A percentile compares a stretch with the other conserved stretches of the same genome.
phyloP scores from a whole-genome alignment of 2,113 vertebrate species.

The Festucalex cinctus region DNA sequence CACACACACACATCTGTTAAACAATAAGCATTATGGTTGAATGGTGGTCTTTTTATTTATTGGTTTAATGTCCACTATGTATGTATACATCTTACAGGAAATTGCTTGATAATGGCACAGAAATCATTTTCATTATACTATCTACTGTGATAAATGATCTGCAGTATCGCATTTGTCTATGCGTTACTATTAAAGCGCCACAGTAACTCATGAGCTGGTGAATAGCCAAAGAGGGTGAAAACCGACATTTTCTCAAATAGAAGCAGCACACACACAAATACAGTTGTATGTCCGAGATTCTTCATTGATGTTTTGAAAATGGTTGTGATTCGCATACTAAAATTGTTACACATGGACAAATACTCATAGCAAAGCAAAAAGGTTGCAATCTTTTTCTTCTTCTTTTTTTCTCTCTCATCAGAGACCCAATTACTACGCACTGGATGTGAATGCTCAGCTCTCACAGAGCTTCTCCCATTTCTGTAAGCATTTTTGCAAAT shows the following conservation, averaged over 20 bases:
- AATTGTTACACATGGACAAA: not conserved
- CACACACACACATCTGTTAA: too few species aligned
- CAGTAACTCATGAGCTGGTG: not conserved
- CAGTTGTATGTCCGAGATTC: too few species aligned
- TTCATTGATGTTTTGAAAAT: not conserved
- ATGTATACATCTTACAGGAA: conserved; percentile 17
- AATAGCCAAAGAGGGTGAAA: not conserved
- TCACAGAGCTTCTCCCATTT: conserved; percentile 4
- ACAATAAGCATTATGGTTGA: conserved; percentile 14
- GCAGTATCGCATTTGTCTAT: conserved; percentile 16
- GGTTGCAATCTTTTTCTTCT: not conserved
- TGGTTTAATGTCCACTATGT: not conserved
- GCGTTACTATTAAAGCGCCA: conserved; percentile 12
- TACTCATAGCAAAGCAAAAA: not conserved
- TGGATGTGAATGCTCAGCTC: not conserved
- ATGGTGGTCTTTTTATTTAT: conserved; percentile 11
- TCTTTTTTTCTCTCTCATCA: not conserved
- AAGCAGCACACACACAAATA: too few species aligned
- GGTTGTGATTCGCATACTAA: not conserved
- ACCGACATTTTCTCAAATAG: not conserved
- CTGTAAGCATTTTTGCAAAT: not conserved
- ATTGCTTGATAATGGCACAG: conserved; percentile 22
- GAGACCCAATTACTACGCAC: not conserved
- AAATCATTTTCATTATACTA: conserved; percentile 10
- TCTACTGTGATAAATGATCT: conserved; percentile 11